Conservation (phyloP, 2,113 vertebrate genomes). For the Pituophis catenifer region DNA sequence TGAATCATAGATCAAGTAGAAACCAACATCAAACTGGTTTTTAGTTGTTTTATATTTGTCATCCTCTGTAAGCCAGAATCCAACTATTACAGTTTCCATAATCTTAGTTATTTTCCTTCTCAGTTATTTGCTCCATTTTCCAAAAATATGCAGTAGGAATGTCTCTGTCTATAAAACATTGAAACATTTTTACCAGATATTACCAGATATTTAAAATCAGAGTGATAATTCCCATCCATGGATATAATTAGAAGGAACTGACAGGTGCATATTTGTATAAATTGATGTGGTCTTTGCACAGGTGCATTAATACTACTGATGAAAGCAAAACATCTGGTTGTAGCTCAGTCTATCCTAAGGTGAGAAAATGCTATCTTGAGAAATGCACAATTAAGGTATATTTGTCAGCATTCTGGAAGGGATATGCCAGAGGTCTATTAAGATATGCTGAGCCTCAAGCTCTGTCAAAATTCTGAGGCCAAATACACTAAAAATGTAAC, state of each 20-base stretch:
- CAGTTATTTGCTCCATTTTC: not conserved
- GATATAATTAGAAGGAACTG: conserved; percentile 11
- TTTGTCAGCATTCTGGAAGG: not conserved
- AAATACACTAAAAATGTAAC: not conserved
- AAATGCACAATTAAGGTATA: not conserved
- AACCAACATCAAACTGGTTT: not conserved
- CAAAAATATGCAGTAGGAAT: not conserved
- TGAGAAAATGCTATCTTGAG: not conserved
- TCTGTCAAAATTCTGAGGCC: not conserved
- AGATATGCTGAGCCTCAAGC: not conserved
- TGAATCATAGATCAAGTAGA: not conserved
- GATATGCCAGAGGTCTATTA: not conserved
- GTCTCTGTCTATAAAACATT: not conserved
- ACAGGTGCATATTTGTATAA: conserved; percentile 3
- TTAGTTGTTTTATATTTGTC: not conserved
- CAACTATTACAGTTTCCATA: not conserved
- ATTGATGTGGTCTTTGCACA: conserved; percentile 1
- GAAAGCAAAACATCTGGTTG: not conserved
- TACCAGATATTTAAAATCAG: not conserved
- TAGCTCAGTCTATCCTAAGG: not conserved
- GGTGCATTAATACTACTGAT: not conserved
- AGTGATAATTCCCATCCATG: not conserved
- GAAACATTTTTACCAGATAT: not conserved
- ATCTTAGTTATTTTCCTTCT: not conserved
- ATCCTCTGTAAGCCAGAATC: not conserved